phyloP scores from a whole-genome alignment of 2,888 invertebrate genomes.

The Meteorus cinctellus region DNA sequence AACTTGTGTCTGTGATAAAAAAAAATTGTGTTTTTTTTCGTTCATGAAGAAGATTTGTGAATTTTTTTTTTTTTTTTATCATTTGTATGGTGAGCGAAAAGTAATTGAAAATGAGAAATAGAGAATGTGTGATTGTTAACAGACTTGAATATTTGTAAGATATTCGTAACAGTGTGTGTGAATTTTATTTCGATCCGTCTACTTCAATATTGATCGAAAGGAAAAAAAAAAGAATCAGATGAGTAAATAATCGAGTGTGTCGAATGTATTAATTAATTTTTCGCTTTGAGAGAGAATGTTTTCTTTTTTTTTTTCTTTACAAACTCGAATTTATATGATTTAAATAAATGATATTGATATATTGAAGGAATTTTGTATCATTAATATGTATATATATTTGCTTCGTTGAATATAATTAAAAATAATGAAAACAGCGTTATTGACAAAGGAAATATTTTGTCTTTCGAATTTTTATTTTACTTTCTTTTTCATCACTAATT shows the following conservation, averaged over 20 bases:
- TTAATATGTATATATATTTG: conserved; percentile 54
- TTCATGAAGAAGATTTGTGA: background rate
- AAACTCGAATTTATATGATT: conserved; percentile 24
- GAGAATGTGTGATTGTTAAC: background rate
- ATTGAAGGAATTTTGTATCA: conserved; percentile 42
- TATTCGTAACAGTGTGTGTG: background rate
- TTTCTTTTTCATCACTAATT: background rate
- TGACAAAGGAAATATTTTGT: background rate
- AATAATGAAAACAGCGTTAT: conserved; percentile 17
- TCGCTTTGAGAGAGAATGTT: conserved; percentile 33
- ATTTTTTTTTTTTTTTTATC: background rate
- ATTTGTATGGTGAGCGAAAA: background rate
- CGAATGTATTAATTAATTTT: conserved; percentile 39
- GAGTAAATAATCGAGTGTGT: background rate
- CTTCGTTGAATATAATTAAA: conserved; percentile 62
- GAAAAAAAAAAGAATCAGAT: background rate
- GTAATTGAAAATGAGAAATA: background rate
- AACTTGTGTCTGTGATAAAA: conserved; percentile 6
- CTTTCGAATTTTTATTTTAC: background rate
- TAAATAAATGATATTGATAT: conserved; percentile 40
- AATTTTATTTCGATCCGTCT: background rate
- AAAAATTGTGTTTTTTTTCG: conserved; percentile 7
- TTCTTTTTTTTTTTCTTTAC: conserved; percentile 37
- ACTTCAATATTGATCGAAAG: background rate
- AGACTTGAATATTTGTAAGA: background rate